Base-by-base conservation (phyloP, 2,113 vertebrate species). In the Mesitornis unicolor region DNA sequence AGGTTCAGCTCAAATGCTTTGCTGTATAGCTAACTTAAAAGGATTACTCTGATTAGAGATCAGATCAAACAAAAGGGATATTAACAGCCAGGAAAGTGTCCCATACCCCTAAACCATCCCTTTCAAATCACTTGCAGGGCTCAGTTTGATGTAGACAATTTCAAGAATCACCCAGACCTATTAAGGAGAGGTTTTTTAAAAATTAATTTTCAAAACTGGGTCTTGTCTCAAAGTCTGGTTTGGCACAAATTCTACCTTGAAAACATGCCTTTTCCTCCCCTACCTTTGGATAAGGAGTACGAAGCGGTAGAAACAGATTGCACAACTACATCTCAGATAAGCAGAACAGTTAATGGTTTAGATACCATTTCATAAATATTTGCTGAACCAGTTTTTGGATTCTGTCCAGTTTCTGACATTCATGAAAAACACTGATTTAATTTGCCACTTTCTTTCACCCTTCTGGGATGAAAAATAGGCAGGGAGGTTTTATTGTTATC, bases 341-440 rank as follows among this genome's bases (percentile, higher is more conserved):
- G 93, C 47, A 71, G 90, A 90, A 92, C 75, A 84, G 85, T 90
- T 92, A 95, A 96, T 92, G 85, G 79, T 84, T 93, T 95, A 90
- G 83, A 94, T 81, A 90, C 51, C 21, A 3, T 96, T 94, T 90
- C 73, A 96, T 93, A 93, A 97, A 88, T 97, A 96, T 86, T 97
- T 96, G 86, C 86, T 96, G 95, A 96, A 92, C 54, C 60, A 51
- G 65, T 19, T 93, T 88, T 88, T 96, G 93, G 83, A 71, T 93
- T 90, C 74, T 75, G 36, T 93, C 88, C 95, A 96, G 56, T 54
- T 96, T 75, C 88, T 96, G 90, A 90, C 79, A 95, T 64, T 19
- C 80, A 95, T 33, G 29, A 94, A 84, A 96, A 92, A 85, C 76
- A 94, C 3, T 92, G 57, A 94, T 77, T n/a, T 90, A 87, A 92